These are phyloP conservation scores for Rhizoglyphus robini DNA, from an alignment of 1,140 invertebrate genomes.

Conservation along the genomic window DNA sequence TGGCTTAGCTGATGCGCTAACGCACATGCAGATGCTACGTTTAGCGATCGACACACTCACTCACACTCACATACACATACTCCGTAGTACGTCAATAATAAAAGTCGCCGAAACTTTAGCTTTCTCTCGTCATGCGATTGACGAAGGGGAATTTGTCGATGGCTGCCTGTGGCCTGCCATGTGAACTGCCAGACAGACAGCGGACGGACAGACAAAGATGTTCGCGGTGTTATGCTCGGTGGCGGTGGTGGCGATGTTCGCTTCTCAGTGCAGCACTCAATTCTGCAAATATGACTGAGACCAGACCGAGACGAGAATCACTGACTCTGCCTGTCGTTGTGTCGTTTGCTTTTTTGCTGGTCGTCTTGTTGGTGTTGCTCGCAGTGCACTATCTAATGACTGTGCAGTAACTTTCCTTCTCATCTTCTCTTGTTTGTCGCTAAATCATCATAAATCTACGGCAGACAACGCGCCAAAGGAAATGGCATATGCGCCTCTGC, in stretches of 20 bases:
- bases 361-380: constrained; percentile 8
- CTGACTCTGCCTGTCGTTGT: background rate
- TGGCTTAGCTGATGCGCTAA: background rate
- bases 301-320: background rate
- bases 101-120: constrained; percentile 13
- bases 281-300: background rate
- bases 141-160: constrained; percentile 12
- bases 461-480: background rate
- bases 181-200: background rate
- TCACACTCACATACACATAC: too few relatives aligned
- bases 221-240: background rate
- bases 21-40: background rate
- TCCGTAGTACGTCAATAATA: constrained; percentile 1
- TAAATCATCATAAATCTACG: constrained; percentile 3
- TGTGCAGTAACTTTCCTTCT: constrained; percentile 9
- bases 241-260: background rate
- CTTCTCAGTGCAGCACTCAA: background rate
- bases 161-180: background rate
- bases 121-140: background rate
- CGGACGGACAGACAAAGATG: background rate
- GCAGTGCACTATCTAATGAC: constrained; percentile 4
- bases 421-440: constrained; percentile 7
- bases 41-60: background rate
- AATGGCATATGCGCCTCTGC: background rate
- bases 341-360: constrained; percentile 6